Base-by-base conservation (phyloP, 2,888 invertebrate genomes). In the Amphipoea lucens region DNA sequence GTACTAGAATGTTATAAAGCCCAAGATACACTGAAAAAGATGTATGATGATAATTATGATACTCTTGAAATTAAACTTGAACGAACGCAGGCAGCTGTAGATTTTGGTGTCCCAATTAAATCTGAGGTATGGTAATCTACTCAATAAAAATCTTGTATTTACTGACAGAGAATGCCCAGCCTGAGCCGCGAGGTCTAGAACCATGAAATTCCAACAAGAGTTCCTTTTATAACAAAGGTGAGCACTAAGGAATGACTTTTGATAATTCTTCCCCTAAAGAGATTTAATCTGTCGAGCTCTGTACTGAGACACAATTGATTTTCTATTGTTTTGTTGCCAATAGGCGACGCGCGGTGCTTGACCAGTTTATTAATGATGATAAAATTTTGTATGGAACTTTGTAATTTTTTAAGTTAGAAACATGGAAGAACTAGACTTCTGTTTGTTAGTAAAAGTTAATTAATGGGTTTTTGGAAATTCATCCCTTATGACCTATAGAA, bases 1-100 rank as follows among this genome's bases (percentile, higher is more conserved):
- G 91, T 96, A 66, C 89, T 96, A 84, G 96, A 97, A 90, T 96
- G 96, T 87, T 94, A 93, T 79, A 96, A 95, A 90, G 93, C 93
- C 60, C 96, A 97, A 89, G 95, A 96, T 70, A 91, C 90, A 77
- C 89, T 96, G 57, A 94, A 92, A 79, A 92, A 92, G 81, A 89
- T 94, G 88, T 93, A 84, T 91, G 87, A 91, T 83, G 93, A 92
- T 20, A 87, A 74, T 79, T 83, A 79, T 81, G 86, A 89, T 69
- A 85, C 88, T 66, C 84, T 91, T 69, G 81, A 84, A 36, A 90
- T 95, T 62, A 95, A 96, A 90, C 67, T 90, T 63, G 95, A 95
- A 87, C 88, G 82, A 48, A 79, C 87, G 0, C 85, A 69, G 29
- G 29, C 63, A 42, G 62, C 82, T 69, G 63, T 78, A 42, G 88